These are phyloP conservation scores for Amaurobius ferox DNA, from an alignment of 2,888 invertebrate genomes.

Conservation along the genomic window DNA sequence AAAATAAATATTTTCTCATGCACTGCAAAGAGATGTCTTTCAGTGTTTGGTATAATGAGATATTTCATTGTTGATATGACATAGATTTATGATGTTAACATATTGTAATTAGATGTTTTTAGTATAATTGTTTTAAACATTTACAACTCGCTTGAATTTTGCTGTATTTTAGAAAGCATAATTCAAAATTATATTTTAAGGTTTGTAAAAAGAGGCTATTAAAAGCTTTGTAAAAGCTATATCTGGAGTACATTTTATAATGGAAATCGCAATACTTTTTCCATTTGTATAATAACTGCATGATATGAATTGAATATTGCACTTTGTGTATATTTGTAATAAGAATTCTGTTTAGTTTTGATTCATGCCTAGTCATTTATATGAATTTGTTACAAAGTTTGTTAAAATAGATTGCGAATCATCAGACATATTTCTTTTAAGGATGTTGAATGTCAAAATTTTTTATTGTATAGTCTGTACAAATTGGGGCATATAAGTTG, in stretches of 20 bases:
- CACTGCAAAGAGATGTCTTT: neutral
- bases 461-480: neutral
- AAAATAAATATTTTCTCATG: neutral
- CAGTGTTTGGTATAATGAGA: neutral
- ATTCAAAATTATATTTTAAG: neutral
- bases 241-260: neutral
- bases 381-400: neutral
- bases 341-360: neutral
- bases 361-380: neutral
- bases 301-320: neutral
- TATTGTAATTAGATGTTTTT: conserved; percentile 13
- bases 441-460: neutral
- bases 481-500: neutral
- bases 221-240: neutral
- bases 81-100: conserved; percentile 10
- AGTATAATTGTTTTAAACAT: conserved; percentile 1
- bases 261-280: neutral
- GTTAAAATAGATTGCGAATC: neutral
- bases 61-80: conserved; percentile 3
- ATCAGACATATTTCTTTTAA: too few relatives aligned
- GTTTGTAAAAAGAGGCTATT: neutral
- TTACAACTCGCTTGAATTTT: neutral
- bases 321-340: neutral
- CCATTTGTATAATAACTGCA: neutral
- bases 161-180: conserved; percentile 6